phyloP scores from a whole-genome alignment of 2,797 vertebrate genomes.

The Sebastes diploproa region DNA sequence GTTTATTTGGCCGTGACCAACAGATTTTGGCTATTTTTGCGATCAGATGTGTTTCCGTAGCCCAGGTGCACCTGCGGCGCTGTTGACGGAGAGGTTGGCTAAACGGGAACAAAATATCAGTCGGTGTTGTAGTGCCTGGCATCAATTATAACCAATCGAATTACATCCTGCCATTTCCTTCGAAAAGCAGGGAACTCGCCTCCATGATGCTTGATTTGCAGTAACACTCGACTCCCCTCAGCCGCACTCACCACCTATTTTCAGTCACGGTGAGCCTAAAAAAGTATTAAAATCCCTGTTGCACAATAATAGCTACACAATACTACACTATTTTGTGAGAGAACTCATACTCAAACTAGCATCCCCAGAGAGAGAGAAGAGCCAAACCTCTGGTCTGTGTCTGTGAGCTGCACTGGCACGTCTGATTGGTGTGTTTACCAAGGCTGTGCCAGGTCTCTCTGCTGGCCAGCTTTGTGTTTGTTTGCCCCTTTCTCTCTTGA shows the following conservation, averaged over 20 bases:
- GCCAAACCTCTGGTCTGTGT: constrained; percentile 43
- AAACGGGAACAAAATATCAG: not conserved
- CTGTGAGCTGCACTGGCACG: constrained; percentile 53
- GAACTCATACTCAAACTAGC: not conserved
- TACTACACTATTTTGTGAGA: not conserved
- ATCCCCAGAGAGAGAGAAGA: not conserved
- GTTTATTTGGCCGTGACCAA: not conserved
- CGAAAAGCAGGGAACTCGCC: not conserved
- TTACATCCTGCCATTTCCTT: not conserved
- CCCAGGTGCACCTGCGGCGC: not conserved
- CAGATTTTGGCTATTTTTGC: not conserved
- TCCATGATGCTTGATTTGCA: not conserved
- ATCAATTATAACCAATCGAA: constrained; percentile 21
- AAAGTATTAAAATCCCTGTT: not conserved
- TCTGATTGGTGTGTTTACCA: constrained; percentile 66
- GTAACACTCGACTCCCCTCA: not conserved
- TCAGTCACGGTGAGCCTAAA: not conserved
- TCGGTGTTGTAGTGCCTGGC: not conserved
- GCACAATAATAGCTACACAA: not conserved
- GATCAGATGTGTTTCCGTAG: not conserved
- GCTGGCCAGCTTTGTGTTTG: constrained; percentile 56
- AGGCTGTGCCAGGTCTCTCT: constrained; percentile 60
- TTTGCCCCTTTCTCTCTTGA: constrained; percentile 46
- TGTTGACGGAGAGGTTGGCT: not conserved
- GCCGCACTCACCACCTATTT: not conserved